phyloP scores from a whole-genome alignment of 2,888 invertebrate genomes.

The Cerceris ruficornis region DNA sequence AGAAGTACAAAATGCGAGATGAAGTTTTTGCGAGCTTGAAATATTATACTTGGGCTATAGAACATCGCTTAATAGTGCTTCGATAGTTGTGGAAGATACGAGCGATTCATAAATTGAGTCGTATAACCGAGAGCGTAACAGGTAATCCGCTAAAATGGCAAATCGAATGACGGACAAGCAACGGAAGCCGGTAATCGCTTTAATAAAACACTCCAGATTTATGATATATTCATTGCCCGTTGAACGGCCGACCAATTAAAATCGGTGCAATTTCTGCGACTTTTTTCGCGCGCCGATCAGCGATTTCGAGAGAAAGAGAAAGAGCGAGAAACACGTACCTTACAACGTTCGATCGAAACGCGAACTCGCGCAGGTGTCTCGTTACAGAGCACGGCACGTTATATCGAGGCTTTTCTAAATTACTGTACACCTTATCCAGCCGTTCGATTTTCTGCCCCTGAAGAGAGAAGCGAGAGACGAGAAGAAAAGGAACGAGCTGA shows the following conservation, averaged over 20 bases:
- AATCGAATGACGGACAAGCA: not conserved
- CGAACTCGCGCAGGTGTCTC: constrained; percentile 61
- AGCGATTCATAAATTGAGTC: not conserved
- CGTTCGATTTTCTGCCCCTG: constrained; percentile 21
- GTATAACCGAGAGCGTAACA: not conserved
- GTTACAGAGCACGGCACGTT: constrained; percentile 56
- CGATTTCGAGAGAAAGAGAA: constrained; percentile 63
- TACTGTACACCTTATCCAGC: constrained; percentile 30
- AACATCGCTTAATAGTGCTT: no score
- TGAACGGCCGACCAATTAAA: constrained; percentile 54
- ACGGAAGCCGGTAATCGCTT: not conserved
- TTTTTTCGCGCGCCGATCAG: constrained; percentile 24
- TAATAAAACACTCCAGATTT: constrained; percentile 21
- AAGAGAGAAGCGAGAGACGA: constrained; percentile 9
- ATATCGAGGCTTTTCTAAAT: constrained; percentile 69
- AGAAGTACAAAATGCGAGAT: no score
- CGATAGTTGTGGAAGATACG: not conserved
- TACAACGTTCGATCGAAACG: no score
- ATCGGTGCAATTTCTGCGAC: constrained; percentile 32
- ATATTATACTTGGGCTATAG: no score
- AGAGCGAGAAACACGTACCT: constrained; percentile 55
- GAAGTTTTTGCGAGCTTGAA: no score
- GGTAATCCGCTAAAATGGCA: not conserved
- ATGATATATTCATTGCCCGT: constrained; percentile 7
- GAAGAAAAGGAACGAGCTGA: not conserved